Percentiles rank a stretch among this genome's conserved stretches.
phyloP scores from a whole-genome alignment of 30 jellyfish, hydroid and myxozoan genomes.

The Aurelia coerulea region DNA sequence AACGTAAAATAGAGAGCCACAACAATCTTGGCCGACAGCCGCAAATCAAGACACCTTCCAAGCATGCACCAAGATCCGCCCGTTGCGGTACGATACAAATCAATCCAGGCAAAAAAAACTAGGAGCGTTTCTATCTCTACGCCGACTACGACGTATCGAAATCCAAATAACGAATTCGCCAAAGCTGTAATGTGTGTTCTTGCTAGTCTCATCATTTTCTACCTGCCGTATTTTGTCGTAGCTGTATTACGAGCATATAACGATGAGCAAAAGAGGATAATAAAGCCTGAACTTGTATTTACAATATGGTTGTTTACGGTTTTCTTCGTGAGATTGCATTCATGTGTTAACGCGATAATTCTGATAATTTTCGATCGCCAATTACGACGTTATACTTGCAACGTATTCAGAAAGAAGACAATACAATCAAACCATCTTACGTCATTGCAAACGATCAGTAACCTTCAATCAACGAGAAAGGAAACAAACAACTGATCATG shows the following conservation, averaged over 20 bases:
- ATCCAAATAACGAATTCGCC: slow-evolving; percentile 21
- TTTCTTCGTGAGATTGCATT: background rate
- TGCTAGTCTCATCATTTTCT: background rate
- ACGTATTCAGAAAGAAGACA: background rate
- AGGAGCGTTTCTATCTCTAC: too few relatives aligned
- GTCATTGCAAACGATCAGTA: background rate
- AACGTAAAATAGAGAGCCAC: too few relatives aligned
- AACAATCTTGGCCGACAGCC: too few relatives aligned
- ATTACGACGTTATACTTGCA: background rate
- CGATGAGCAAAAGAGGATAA: background rate
- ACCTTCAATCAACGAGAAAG: too few relatives aligned
- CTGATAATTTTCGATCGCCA: background rate
- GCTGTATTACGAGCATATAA: background rate
- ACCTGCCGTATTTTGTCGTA: background rate
- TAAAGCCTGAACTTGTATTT: background rate
- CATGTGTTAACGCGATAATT: background rate
- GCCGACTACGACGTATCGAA: background rate
- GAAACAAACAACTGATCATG: too few relatives aligned
- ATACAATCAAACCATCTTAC: background rate
- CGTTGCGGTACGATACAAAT: too few relatives aligned
- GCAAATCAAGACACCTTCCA: too few relatives aligned
- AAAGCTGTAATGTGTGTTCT: slow-evolving; percentile 22
- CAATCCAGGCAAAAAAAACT: too few relatives aligned
- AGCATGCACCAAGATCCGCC: too few relatives aligned
- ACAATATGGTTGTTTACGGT: slow-evolving; percentile 7